Conservation (phyloP, 1,140 invertebrate genomes). For the Metaphire vulgaris region DNA sequence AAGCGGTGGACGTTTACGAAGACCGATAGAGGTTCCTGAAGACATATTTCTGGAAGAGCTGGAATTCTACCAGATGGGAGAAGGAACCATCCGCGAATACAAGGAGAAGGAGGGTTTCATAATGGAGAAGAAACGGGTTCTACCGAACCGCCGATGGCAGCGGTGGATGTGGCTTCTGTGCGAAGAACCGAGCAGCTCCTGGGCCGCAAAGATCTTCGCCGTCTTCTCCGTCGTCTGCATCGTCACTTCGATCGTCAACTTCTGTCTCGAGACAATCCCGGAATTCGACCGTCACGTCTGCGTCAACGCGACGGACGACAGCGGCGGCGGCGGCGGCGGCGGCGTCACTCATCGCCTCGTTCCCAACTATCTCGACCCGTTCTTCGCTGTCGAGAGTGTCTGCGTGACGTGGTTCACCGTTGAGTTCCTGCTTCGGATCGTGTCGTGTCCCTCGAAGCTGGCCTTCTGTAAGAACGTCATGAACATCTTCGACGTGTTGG, state of each 20-base stretch:
- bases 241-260: constrained; percentile 45
- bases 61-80: constrained; percentile 49
- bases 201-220: constrained; percentile 43
- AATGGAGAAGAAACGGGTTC: constrained; percentile 44
- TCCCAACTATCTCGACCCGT: constrained; percentile 39
- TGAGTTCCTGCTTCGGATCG: constrained; percentile 44
- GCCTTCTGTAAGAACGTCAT: constrained; percentile 67
- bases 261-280: constrained; percentile 52
- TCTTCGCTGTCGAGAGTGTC: constrained; percentile 46
- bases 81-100: constrained; percentile 39
- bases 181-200: constrained; percentile 46
- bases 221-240: constrained; percentile 46
- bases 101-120: no score
- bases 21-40: constrained; percentile 95
- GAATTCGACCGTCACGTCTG: constrained; percentile 35
- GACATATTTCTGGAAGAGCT: constrained; percentile 52
- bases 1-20: constrained; percentile 87
- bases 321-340: no score
- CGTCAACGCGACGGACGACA: no score
- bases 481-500: constrained; percentile 96
- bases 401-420: constrained; percentile 54
- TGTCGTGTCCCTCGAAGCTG: constrained; percentile 51
- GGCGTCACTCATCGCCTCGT: no score
- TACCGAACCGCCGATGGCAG: constrained; percentile 38
- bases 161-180: constrained; percentile 45